A percentile compares a stretch with the other conserved stretches of the same genome.
Evolutionary conservation across 2,888 invertebrate genomes (phyloP).

Genomic region (Amitus sp.): DNA sequence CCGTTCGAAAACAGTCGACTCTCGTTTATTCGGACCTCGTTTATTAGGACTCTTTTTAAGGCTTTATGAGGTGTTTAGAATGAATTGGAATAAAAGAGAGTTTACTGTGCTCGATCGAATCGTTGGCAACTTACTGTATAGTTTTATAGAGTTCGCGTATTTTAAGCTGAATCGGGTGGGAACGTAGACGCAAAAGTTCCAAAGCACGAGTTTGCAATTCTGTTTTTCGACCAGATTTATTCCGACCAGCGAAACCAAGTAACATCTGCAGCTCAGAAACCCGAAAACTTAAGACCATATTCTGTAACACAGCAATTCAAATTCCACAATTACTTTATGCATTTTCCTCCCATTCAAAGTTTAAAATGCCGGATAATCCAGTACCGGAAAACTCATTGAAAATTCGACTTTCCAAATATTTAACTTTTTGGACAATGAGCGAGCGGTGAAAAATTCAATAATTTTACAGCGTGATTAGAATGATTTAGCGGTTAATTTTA

Average conservation of each 20-base stretch:
- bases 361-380: too few species aligned
- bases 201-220: conserved; percentile 81
- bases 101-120: not conserved
- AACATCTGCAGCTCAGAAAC: conserved; percentile 87
- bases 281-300: conserved; percentile 75
- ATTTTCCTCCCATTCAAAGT: too few species aligned
- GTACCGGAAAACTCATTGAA: too few species aligned
- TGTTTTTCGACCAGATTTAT: conserved; percentile 82
- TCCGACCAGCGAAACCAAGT: conserved; percentile 81
- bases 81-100: too few species aligned
- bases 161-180: conserved; percentile 73
- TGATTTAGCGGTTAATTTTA: too few species aligned
- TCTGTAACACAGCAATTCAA: conserved; percentile 54
- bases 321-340: conserved; percentile 28
- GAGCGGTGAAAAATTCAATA: too few species aligned
- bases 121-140: conserved; percentile 69
- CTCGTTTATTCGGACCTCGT: too few species aligned
- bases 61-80: too few species aligned
- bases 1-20: too few species aligned
- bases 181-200: conserved; percentile 75
- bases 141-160: conserved; percentile 76
- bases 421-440: not conserved
- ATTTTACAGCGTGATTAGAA: too few species aligned
- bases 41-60: too few species aligned
- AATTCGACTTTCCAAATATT: not conserved